Base-by-base conservation (phyloP, 2,888 invertebrate species). In the Eudemis profundana region DNA sequence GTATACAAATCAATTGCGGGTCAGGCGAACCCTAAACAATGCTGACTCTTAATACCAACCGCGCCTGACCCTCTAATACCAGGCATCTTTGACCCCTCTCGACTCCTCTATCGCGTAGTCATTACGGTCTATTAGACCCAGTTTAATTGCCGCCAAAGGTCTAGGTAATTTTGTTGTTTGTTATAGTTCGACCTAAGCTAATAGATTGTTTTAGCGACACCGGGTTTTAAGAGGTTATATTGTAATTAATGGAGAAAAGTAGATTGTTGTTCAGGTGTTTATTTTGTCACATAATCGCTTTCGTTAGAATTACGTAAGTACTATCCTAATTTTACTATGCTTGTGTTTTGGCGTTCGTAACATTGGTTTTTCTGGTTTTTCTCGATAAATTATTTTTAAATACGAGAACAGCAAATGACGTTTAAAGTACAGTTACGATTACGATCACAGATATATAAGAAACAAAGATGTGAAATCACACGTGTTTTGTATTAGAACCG, bases 21-120 rank as follows among this genome's bases (percentile, higher is more conserved):
- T 56, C 64, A 57, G 14, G 33, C 56, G 57, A 46, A 44, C 59
- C 64, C 42, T 74, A 83, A 85, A 74, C 77, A 72, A 72, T 67
- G 68, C 68, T 68, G 61, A 56, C 51, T 65, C 33, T 56, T 63
- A 67, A 67, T 54, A 40, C 67, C 70, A 67, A n/a, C n/a, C n/a
- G n/a, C n/a, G 59, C 64, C 50, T 38, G 51, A 56, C 56, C 56
- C 56, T 44, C 56, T 63, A 67, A 67, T 61, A 49, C 69, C 71
- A 67, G 67, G 66, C 64, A 66, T 59, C 50, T 64, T 57, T 72
- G 70, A 70, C 70, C 68, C 60, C 59, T 60, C 60, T 23, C n/a
- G 53, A 47, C 53, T 59, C 47, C 49, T 63, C 47, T 54, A 56
- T 61, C 60, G 23, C 54, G 29, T 33, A 54, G 59, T 60, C 12